A percentile compares a stretch with the other conserved stretches of the same genome.
Conservation (phyloP, 2,888 invertebrate genomes). For the Drosophila pseudotakahashii region DNA sequence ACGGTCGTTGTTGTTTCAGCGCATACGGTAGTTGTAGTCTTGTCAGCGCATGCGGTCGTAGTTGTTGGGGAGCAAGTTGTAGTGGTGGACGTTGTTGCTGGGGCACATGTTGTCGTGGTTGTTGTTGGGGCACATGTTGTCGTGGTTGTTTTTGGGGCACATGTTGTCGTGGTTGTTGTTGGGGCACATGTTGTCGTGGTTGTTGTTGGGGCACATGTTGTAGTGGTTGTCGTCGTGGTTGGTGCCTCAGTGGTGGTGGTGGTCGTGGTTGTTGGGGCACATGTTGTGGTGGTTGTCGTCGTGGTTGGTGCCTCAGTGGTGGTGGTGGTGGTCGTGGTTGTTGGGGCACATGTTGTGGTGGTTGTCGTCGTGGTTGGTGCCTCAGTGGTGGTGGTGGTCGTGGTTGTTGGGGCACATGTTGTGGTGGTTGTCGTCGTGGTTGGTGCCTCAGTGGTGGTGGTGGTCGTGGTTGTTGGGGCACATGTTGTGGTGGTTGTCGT, state of each 20-base stretch:
- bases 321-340: not conserved
- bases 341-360: constrained; percentile 6
- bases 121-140: not conserved
- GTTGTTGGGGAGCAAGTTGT: not conserved
- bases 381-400: not conserved
- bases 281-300: too few relatives aligned
- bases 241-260: not conserved
- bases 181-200: too few relatives aligned
- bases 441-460: not conserved
- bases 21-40: not conserved
- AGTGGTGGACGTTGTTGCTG: constrained; percentile 1
- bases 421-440: not conserved
- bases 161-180: not conserved
- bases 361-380: not conserved
- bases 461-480: not conserved
- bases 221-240: not conserved
- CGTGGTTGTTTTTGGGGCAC: not conserved
- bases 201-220: not conserved
- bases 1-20: not conserved
- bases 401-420: not conserved
- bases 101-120: not conserved
- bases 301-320: too few relatives aligned
- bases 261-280: too few relatives aligned
- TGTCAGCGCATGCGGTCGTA: not conserved
- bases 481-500: not conserved